Evolutionary conservation across 2,113 vertebrate species (phyloP).

Genomic region (Apus apus): DNA sequence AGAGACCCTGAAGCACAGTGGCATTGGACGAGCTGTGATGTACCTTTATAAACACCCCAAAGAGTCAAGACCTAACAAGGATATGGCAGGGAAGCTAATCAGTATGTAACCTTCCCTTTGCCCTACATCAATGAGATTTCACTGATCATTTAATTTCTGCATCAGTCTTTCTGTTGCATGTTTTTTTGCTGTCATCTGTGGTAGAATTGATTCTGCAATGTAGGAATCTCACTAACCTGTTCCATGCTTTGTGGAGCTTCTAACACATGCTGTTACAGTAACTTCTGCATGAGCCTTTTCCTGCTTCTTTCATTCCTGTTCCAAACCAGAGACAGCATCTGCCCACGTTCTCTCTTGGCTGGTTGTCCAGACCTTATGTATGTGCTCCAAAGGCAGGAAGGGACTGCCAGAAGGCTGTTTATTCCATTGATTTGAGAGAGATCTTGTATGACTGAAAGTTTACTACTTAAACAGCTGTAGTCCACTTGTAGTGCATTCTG

Average conservation of each 20-base stretch:
- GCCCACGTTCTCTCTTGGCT: neutral
- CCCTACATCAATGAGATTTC: neutral
- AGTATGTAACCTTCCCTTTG: conserved; percentile 79
- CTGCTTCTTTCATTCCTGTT: neutral
- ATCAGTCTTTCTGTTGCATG: neutral
- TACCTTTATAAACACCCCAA: conserved; percentile 99
- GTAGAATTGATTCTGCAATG: neutral
- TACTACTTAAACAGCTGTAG: neutral
- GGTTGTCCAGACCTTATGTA: neutral
- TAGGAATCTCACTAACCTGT: neutral
- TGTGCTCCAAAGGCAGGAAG: neutral
- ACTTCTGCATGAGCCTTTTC: neutral
- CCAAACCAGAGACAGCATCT: neutral
- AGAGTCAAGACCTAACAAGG: conserved; percentile 94
- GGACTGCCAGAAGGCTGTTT: neutral
- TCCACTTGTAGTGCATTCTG: neutral
- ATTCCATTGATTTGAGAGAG: neutral
- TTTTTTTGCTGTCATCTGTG: accelerated
- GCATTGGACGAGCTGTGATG: conserved; percentile 97
- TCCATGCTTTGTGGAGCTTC: neutral
- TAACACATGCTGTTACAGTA: neutral
- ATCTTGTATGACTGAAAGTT: neutral
- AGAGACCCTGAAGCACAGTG: conserved; percentile 97
- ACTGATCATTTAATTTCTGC: neutral
- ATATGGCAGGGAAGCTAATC: conserved; percentile 97